These are phyloP conservation scores for Trichoplusia ni DNA, from an alignment of 1,140 invertebrate species.

Conservation along the genomic window DNA sequence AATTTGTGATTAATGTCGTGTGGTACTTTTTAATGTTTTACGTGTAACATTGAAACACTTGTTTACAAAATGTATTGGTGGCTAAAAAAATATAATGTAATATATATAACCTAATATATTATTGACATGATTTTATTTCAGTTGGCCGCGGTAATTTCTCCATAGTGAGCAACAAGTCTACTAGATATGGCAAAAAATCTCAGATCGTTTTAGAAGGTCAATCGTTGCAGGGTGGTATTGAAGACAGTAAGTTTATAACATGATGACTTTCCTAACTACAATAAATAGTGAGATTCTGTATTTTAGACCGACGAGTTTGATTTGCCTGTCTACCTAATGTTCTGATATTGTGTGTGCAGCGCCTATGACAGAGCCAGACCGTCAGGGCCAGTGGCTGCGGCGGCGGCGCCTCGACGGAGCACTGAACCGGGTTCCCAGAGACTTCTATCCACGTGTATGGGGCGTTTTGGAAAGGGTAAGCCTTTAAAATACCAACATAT, in stretches of 20 bases:
- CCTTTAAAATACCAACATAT: no score
- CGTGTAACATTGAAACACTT: no score
- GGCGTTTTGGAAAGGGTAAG: constrained; percentile 92
- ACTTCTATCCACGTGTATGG: constrained; percentile 98
- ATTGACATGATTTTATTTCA: constrained; percentile 70
- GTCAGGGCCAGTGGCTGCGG: constrained; percentile 98
- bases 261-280: no score
- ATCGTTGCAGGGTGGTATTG: constrained; percentile 80
- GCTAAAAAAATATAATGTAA: no score
- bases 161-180: constrained; percentile 92
- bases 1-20: no score
- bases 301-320: no score
- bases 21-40: no score
- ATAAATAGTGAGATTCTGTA: no score
- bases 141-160: constrained; percentile 92
- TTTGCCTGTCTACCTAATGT: no score
- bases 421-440: constrained; percentile 96
- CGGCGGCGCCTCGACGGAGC: constrained; percentile 97
- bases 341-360: constrained; percentile 41
- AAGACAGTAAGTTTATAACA: constrained; percentile 77
- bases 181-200: constrained; percentile 93
- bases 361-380: constrained; percentile 85
- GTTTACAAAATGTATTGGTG: no score
- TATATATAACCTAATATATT: no score
- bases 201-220: constrained; percentile 87